Conservation (phyloP, 2,113 vertebrate genomes). For the Onychorhynchus coronatus region DNA sequence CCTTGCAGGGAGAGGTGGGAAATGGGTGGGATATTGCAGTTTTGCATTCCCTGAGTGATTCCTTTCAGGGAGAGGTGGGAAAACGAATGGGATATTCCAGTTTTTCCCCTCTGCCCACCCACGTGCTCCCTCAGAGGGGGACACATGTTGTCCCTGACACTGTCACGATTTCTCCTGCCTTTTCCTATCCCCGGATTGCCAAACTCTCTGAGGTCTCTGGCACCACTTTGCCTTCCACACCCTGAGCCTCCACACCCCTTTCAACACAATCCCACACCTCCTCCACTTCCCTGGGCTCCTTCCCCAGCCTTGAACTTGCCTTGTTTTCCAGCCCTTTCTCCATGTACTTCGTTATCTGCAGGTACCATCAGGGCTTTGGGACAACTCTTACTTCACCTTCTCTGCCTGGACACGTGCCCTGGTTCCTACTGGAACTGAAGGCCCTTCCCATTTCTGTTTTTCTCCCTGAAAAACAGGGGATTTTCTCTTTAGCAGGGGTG, state of each 20-base stretch:
- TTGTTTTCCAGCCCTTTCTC: neutral
- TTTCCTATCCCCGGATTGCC: neutral
- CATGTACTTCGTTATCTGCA: neutral
- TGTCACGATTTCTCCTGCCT: neutral
- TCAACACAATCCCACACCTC: constrained; percentile 23
- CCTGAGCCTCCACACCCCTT: constrained; percentile 24
- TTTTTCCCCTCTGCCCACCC: neutral
- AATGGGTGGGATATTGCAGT: too few species aligned
- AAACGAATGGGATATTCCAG: neutral
- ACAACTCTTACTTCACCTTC: neutral
- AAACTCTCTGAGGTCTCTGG: neutral
- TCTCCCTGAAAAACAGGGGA: neutral
- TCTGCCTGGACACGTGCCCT: neutral
- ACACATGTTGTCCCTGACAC: neutral
- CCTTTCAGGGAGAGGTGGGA: too few species aligned
- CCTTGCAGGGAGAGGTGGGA: too few species aligned
- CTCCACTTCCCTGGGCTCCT: neutral
- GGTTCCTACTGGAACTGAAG: neutral
- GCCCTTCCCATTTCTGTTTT: neutral
- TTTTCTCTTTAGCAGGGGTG: neutral
- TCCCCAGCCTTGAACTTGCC: neutral
- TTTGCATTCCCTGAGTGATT: too few species aligned
- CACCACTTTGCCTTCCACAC: neutral
- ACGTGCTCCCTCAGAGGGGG: neutral
- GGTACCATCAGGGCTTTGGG: neutral